Evolutionary conservation across 2,888 invertebrate genomes (phyloP), one percentile per base, ranked within the genome.

Genomic region (Sipha maydis): DNA sequence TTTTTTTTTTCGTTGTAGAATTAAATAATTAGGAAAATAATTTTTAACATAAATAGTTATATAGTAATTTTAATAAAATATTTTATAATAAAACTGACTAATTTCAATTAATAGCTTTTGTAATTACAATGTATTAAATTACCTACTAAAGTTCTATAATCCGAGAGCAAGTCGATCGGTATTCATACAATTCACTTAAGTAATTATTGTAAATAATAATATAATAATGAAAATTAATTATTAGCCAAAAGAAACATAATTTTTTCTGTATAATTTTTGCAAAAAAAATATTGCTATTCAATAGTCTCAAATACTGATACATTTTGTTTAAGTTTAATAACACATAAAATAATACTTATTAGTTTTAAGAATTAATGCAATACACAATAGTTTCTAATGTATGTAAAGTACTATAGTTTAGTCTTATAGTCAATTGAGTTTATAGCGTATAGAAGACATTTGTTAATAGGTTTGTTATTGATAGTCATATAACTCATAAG

Each of bases 381-480:
- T 75, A 61, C 28, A 41, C 14, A 85, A 84, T 85, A 41, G 83
- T 75, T 83, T 83, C 75, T 83, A 75, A 75, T 54, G 25, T 83
- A 56, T 75, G 75, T 56, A 73, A 25, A 34, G 34, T 34, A 83
- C 11, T 73, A 73, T 75, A n/a, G 56, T 34, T 3, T 34, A 34
- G 34, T 3, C 34, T 3, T 34, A 34, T 34, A 34, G 34, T 34
- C 34, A 34, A 34, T 34, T 34, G 34, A 11, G 28, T n/a, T 25
- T 25, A 48, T 25, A 17, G 31, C 31, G n/a, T n/a, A 17, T 73
- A 38, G 38, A 17, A 48, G 77, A 79, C 54, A 85, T 85, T 86
- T 73, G 79, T 86, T 86, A 79, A 79, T 86, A 73, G 79, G 67
- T 86, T 86, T 86, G 79, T 86, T 86, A 38, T 86, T 86, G 86